Percentiles rank a stretch among this genome's conserved stretches.
Conservation (phyloP, 1,140 invertebrate genomes). For the Drosophila jambulina region DNA sequence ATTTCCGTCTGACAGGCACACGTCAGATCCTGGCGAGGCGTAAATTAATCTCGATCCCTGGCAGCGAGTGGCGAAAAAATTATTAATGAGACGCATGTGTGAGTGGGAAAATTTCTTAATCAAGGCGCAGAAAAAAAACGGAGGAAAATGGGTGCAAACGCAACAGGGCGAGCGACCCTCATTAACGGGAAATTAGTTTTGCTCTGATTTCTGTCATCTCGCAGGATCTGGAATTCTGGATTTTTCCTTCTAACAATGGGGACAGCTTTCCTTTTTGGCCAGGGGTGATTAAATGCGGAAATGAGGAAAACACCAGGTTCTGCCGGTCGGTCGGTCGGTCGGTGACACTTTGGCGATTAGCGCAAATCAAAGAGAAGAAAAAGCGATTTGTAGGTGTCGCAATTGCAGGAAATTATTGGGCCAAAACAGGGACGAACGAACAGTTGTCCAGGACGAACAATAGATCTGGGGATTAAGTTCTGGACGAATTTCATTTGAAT, state of each 20-base stretch:
- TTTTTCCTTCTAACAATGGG: conserved; percentile 52
- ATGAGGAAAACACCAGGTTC: conserved; percentile 64
- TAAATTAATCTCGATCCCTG: conserved; percentile 75
- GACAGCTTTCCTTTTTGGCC: conserved; percentile 1
- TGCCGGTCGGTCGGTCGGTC: conserved; percentile 33
- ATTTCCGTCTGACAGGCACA: conserved; percentile 73
- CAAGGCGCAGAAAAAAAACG: conserved; percentile 36
- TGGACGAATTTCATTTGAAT: conserved; percentile 78
- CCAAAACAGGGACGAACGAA: neutral
- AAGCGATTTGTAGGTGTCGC: conserved; percentile 63
- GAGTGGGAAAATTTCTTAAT: conserved; percentile 67
- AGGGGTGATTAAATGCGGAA: conserved; percentile 78
- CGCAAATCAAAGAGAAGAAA: conserved; percentile 62
- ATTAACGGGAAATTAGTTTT: conserved; percentile 83
- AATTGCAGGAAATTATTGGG: conserved; percentile 66
- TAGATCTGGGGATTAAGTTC: conserved; percentile 56
- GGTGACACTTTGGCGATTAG: conserved; percentile 76
- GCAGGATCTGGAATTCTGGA: conserved; percentile 27
- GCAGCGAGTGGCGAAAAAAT: conserved; percentile 61
- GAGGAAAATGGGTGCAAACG: conserved; percentile 27
- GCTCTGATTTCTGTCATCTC: conserved; percentile 66
- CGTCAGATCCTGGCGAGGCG: conserved; percentile 67
- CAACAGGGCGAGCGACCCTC: conserved; percentile 69
- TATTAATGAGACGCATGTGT: conserved; percentile 79
- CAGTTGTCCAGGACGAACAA: conserved; percentile 30